Evolutionary conservation across 2,888 invertebrate species (phyloP), one percentile per base, ranked within the genome.

Genomic region (Troilus luridus): DNA sequence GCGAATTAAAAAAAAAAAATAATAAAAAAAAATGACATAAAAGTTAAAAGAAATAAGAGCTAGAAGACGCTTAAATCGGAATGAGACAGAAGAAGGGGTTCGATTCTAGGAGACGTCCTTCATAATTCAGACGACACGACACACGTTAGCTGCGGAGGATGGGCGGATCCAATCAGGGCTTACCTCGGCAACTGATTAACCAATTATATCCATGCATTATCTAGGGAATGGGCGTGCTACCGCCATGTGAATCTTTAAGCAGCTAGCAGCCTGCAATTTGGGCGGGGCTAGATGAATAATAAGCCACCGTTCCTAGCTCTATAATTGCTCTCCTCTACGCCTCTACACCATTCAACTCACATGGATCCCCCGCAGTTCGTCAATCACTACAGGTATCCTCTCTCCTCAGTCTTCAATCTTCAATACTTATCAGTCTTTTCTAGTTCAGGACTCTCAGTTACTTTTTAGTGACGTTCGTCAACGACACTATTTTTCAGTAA

Each of bases 151-250:
- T 41, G 72, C 9, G 14, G 72, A 77, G 19, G 72, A 41, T 77
- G 41, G 72, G 72, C 72, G 72, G 72, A 77, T 41, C 72, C 72
- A 77, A 77, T 77, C 72, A 77, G 72, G 19, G 72, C 72, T 77
- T 27, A 77, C 24, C 72, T 41, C 19, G 27, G 9, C 27, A 77
- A 41, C 72, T 77, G 41, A 77, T 77, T 77, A 77, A 77, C 72
- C 72, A 77, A 77, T 77, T 77, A 77, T 77, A 77, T 3, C 72
- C 8, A 27, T 77, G 17, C 72, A 77, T 77, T 77, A 77, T 77
- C 27, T 27, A 77, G 8, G 72, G 41, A 41, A 1, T 27, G 67
- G 72, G 72, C 27, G 72, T 77, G 72, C 27, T 41, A 27, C 27
- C 8, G 19, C 41, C 72, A 77, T 77, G 72, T 77, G 72, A 77